phyloP scores from a whole-genome alignment of 1,140 invertebrate species.

The Orchesella cincta region DNA sequence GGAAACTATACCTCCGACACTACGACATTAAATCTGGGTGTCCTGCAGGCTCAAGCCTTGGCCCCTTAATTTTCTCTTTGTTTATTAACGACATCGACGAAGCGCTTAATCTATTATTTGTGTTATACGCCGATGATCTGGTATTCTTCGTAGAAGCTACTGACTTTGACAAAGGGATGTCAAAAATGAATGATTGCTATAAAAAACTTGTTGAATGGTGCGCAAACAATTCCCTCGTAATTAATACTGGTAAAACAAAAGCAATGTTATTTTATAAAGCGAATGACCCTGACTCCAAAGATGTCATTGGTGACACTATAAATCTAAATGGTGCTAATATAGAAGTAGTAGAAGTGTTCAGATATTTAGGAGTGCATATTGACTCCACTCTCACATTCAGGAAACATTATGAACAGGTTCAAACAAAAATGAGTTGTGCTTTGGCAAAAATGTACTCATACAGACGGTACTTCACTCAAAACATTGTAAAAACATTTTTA shows the following conservation, averaged over 20 bases:
- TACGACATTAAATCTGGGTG: not conserved
- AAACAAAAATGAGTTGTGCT: not conserved
- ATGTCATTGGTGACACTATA: not conserved
- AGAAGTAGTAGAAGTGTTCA: not conserved
- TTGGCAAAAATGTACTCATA: not conserved
- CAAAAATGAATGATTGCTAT: not conserved
- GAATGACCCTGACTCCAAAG: not conserved
- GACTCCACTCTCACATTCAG: not conserved
- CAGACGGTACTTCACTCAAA: not conserved
- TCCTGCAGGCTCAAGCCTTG: not conserved
- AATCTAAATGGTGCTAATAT: not conserved
- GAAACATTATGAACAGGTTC: not conserved
- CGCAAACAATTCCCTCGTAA: not conserved
- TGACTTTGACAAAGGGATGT: not conserved
- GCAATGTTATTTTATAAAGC: not conserved
- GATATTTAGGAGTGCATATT: not conserved
- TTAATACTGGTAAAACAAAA: slow-evolving; percentile 8
- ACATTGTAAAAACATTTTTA: not conserved
- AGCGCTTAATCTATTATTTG: not conserved
- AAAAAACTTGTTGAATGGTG: not conserved
- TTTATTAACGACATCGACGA: not conserved
- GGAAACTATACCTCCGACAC: not conserved
- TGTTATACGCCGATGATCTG: not conserved
- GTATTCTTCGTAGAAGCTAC: not conserved
- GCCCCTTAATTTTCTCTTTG: not conserved